These are phyloP conservation scores for Dicrurus megarhynchus DNA, from an alignment of 2,113 vertebrate genomes.

Conservation along the genomic window DNA sequence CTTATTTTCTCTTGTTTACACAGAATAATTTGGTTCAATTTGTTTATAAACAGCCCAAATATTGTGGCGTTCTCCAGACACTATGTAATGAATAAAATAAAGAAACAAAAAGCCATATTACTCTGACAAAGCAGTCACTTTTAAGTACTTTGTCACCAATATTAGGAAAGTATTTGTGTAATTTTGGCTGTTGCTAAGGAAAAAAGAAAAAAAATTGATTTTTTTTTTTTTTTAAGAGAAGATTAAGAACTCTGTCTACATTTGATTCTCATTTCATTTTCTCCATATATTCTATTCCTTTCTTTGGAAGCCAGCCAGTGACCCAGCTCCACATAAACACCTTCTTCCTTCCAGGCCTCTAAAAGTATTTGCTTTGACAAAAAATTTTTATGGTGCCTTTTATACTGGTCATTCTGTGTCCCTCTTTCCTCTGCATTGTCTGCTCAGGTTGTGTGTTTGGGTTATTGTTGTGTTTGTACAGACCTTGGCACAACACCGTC, in stretches of 20 bases:
- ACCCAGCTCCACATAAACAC: background rate
- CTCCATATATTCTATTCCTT: background rate
- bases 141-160: background rate
- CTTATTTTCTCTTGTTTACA: background rate
- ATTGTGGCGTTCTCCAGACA: background rate
- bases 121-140: background rate
- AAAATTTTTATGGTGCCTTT: background rate
- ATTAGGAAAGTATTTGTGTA: slow-evolving; percentile 13
- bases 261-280: slow-evolving; percentile 54
- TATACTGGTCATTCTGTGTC: background rate
- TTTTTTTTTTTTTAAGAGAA: background rate
- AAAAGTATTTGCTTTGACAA: background rate
- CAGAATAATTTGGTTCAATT: background rate
- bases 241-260: slow-evolving; percentile 3
- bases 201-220: background rate
- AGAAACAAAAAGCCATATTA: background rate
- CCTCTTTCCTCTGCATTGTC: background rate
- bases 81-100: background rate
- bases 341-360: background rate
- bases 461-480: background rate
- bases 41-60: background rate
- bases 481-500: background rate
- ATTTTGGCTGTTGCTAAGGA: slow-evolving; percentile 6
- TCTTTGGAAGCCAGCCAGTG: background rate
- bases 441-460: background rate